phyloP scores from a whole-genome alignment of 2,797 vertebrate genomes.

The Melanotaenia boesemani region DNA sequence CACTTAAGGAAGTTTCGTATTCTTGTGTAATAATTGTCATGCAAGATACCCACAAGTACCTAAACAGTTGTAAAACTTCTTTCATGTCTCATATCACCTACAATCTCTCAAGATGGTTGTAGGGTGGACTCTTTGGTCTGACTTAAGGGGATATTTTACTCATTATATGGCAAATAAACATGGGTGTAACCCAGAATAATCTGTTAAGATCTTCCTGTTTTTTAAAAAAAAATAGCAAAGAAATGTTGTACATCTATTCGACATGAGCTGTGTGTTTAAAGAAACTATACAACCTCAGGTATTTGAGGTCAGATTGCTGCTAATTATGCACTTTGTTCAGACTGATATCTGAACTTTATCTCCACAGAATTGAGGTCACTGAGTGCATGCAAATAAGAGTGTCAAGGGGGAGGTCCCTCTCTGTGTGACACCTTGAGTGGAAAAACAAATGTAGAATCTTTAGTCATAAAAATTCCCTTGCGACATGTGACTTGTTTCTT shows the following conservation, averaged over 20 bases:
- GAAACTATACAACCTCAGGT: not conserved
- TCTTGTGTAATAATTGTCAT: not conserved
- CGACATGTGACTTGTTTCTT: slow-evolving; percentile 28
- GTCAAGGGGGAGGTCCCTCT: slow-evolving; percentile 48
- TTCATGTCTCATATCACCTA: not conserved
- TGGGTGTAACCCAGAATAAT: not conserved
- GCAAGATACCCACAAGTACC: not conserved
- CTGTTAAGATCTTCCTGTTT: not conserved
- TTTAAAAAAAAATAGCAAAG: not conserved
- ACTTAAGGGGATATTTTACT: not conserved
- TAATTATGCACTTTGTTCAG: slow-evolving; percentile 7
- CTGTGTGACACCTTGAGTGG: slow-evolving; percentile 10
- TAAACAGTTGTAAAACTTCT: not conserved
- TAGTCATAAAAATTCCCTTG: slow-evolving; percentile 40
- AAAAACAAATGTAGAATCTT: slow-evolving; percentile 44
- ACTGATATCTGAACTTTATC: slow-evolving; percentile 4
- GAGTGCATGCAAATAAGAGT: slow-evolving; percentile 35
- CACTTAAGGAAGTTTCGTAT: not conserved
- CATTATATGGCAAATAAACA: not conserved
- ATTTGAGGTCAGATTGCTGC: not conserved
- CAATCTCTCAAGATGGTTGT: not conserved
- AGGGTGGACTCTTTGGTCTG: not conserved
- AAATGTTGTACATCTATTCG: not conserved
- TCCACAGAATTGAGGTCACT: slow-evolving; percentile 13
- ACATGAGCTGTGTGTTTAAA: not conserved